Conservation (phyloP, 2,888 invertebrate genomes). For the Drosophila prolongata region DNA sequence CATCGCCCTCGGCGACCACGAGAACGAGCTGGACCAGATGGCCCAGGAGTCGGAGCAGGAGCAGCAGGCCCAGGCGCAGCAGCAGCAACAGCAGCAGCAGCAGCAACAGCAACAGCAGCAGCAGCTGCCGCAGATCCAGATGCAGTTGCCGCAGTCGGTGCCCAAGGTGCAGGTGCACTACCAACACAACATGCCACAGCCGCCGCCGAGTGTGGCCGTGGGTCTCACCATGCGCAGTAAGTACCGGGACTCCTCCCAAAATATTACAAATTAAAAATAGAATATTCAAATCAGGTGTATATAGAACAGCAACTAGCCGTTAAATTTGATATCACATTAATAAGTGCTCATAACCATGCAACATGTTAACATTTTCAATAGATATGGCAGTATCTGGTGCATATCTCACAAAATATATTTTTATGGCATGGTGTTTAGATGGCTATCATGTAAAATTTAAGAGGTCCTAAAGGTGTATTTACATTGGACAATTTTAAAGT, state of each 20-base stretch:
- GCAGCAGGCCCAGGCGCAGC: conserved; percentile 70
- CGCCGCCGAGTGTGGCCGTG: conserved; percentile 51
- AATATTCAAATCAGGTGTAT: too few species aligned
- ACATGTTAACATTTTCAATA: too few species aligned
- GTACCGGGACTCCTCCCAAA: conserved; percentile 22
- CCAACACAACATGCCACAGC: conserved; percentile 83
- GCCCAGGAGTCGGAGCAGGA: conserved; percentile 90
- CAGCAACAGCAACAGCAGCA: conserved; percentile 85
- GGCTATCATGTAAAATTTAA: too few species aligned
- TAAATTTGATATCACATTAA: too few species aligned
- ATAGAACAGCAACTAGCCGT: too few species aligned
- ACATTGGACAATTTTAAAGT: too few species aligned
- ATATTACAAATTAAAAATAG: too few species aligned
- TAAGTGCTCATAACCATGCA: too few species aligned
- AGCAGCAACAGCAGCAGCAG: conserved; percentile 75
- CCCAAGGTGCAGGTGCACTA: conserved; percentile 81
- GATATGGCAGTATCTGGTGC: too few species aligned
- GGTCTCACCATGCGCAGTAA: conserved; percentile 81
- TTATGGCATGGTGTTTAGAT: too few species aligned
- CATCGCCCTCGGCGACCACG: conserved; percentile 85
- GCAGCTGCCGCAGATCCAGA: conserved; percentile 52
- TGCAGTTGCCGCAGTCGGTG: conserved; percentile 39
- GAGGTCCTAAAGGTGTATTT: too few species aligned
- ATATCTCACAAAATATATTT: too few species aligned
- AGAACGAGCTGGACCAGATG: conserved; percentile 89